These are phyloP conservation scores for Coleophora deauratella DNA, from an alignment of 2,888 invertebrate species.

Conservation along the genomic window DNA sequence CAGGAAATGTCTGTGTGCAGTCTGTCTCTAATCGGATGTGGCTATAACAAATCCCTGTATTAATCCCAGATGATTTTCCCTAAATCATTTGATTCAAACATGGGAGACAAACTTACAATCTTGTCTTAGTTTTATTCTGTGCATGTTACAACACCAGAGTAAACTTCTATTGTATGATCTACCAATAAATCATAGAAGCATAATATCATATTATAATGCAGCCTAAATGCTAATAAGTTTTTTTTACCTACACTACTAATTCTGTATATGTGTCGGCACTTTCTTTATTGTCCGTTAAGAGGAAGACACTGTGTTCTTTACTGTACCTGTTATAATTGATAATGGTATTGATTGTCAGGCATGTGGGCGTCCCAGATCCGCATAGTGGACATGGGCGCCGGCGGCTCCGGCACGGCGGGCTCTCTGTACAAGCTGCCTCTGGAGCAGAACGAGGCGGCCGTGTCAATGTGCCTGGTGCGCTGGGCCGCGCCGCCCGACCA, in stretches of 20 bases:
- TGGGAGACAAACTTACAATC: slow-evolving; percentile 39
- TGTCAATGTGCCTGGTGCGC: slow-evolving; percentile 88
- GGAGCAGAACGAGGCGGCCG: slow-evolving; percentile 97
- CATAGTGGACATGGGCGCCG: slow-evolving; percentile 86
- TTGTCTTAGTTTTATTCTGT: neutral
- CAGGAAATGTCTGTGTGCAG: slow-evolving; percentile 41
- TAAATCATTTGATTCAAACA: slow-evolving; percentile 68
- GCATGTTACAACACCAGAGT: too few species aligned
- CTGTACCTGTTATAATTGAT: neutral
- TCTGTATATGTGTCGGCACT: too few species aligned
- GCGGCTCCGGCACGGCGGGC: slow-evolving; percentile 62
- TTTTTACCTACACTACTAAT: too few species aligned
- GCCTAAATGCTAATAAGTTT: too few species aligned
- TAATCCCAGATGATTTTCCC: slow-evolving; percentile 64
- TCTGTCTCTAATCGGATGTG: slow-evolving; percentile 68
- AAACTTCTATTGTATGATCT: too few species aligned
- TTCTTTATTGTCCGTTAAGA: too few species aligned
- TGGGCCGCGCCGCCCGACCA: slow-evolving; percentile 76
- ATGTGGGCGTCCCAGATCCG: slow-evolving; percentile 97
- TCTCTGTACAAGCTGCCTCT: slow-evolving; percentile 86
- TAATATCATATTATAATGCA: too few species aligned
- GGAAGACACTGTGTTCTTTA: too few species aligned
- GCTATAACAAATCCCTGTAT: slow-evolving; percentile 60
- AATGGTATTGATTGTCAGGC: slow-evolving; percentile 55
- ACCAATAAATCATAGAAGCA: too few species aligned